Evolutionary conservation across 1,140 invertebrate species (phyloP).

Genomic region (Heliothis subflexa): DNA sequence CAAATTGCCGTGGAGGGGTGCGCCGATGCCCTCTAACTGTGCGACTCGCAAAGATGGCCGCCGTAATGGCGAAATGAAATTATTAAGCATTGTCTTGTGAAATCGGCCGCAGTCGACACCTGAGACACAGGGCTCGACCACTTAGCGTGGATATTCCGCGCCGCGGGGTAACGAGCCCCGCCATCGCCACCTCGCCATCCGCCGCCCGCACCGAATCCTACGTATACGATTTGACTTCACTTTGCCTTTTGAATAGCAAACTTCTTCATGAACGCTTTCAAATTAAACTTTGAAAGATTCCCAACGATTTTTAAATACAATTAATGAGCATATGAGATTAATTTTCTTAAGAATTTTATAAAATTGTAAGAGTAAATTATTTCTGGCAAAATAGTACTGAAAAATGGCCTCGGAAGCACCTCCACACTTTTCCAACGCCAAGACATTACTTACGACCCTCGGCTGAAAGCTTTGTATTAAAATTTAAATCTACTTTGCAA

Average conservation of each 20-base stretch:
- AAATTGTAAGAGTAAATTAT: constrained; percentile 30
- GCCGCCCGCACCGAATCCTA: background rate
- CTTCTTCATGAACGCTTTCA: background rate
- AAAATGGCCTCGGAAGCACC: constrained; percentile 51
- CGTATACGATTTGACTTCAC: background rate
- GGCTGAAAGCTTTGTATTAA: constrained; percentile 85
- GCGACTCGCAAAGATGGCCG: constrained; percentile 84
- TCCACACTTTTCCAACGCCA: constrained; percentile 78
- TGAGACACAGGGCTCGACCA: constrained; percentile 70
- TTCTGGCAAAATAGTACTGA: constrained; percentile 40
- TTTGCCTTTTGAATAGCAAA: background rate
- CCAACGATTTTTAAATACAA: background rate
- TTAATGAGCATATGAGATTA: constrained; percentile 20
- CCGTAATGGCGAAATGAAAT: constrained; percentile 86
- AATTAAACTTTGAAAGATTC: background rate
- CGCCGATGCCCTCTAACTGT: constrained; percentile 84
- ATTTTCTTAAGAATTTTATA: constrained; percentile 36
- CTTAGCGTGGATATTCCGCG: constrained; percentile 70
- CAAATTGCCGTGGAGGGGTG: constrained; percentile 84
- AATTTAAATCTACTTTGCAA: constrained; percentile 86
- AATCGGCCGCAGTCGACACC: constrained; percentile 85
- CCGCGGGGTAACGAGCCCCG: constrained; percentile 36
- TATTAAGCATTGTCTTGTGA: constrained; percentile 86
- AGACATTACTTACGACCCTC: constrained; percentile 83
- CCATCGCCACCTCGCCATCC: background rate